phyloP scores from a whole-genome alignment of 2,113 vertebrate species.

The Chaetodon auriga region DNA sequence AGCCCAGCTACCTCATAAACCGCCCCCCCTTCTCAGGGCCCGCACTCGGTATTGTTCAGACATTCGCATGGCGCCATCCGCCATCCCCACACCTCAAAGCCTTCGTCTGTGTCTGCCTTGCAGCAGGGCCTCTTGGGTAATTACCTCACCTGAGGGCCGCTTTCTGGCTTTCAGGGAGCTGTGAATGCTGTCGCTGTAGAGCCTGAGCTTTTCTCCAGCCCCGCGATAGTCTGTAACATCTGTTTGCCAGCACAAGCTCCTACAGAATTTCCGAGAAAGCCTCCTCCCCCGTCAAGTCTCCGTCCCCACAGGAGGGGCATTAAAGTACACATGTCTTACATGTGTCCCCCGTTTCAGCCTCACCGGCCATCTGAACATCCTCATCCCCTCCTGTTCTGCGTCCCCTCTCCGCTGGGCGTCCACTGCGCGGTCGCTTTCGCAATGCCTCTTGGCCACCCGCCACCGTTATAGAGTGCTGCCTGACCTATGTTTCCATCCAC shows the following conservation, averaged over 20 bases:
- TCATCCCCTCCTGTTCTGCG: constrained; percentile 29
- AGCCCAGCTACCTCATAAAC: constrained; percentile 58
- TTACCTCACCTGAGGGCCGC: constrained; percentile 82
- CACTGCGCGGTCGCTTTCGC: constrained; percentile 55
- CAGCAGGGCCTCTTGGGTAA: constrained; percentile 77
- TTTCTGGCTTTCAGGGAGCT: constrained; percentile 70
- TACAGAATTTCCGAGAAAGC: constrained; percentile 74
- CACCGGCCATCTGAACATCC: constrained; percentile 47
- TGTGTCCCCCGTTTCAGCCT: constrained; percentile 22
- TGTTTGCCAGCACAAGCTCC: constrained; percentile 75
- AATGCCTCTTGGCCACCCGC: constrained; percentile 61
- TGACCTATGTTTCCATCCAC: constrained; percentile 66
- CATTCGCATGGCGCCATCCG: constrained; percentile 74
- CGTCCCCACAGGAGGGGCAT: constrained; percentile 38
- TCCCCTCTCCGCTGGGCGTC: constrained; percentile 46
- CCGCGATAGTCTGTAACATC: constrained; percentile 72
- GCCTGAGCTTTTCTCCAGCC: constrained; percentile 45
- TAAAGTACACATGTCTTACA: constrained; percentile 51
- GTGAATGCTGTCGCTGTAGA: constrained; percentile 79
- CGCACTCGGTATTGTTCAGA: constrained; percentile 77
- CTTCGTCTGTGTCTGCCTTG: constrained; percentile 72
- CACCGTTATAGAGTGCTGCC: constrained; percentile 60
- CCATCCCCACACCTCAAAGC: constrained; percentile 78
- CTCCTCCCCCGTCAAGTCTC: constrained; percentile 40
- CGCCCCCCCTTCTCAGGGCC: constrained; percentile 39